phyloP scores from a whole-genome alignment of 2,888 invertebrate species.

The Pammene fasciana region DNA sequence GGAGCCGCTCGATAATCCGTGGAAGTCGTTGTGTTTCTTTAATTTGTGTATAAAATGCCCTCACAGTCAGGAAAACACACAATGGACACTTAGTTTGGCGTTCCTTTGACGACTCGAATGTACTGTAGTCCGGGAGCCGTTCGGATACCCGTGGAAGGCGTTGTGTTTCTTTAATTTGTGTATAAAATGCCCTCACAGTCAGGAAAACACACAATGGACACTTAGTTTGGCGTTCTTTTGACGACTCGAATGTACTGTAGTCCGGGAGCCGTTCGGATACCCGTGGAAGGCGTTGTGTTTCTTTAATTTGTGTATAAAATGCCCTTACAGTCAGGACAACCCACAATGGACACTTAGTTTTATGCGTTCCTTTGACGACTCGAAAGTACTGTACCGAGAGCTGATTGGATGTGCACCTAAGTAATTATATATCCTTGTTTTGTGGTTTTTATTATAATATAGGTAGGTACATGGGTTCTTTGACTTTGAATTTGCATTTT shows the following conservation, averaged over 20 bases:
- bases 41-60: constrained; percentile 42
- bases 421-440: no score
- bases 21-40: no score
- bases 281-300: no score
- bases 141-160: not conserved
- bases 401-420: not conserved
- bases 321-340: constrained; percentile 47
- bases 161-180: not conserved
- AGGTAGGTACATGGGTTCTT: no score
- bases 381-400: constrained; percentile 25
- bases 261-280: no score
- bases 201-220: no score
- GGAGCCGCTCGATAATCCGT: no score
- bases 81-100: constrained; percentile 49
- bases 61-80: constrained; percentile 49
- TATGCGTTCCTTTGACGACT: constrained; percentile 40
- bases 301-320: constrained; percentile 39
- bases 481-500: no score
- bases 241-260: no score
- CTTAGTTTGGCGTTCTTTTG: no score
- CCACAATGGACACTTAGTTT: constrained; percentile 51
- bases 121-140: constrained; percentile 9
- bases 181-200: no score
- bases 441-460: no score
- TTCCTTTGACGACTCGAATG: constrained; percentile 40